Conservation (phyloP, 1,140 invertebrate species). For the Leguminivora glycinivorella region DNA sequence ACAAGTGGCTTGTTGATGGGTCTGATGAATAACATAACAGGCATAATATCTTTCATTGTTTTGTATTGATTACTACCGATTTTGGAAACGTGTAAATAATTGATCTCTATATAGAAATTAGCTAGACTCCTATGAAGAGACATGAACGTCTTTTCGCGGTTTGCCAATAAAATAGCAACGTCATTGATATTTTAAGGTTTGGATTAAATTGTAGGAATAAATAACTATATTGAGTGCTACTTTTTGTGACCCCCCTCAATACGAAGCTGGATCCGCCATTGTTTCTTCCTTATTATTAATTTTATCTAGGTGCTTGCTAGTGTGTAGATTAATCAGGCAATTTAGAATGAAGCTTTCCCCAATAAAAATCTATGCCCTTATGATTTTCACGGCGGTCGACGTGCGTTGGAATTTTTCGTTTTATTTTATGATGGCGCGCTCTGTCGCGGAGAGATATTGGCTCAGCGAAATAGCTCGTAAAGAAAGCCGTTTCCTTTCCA, state of each 20-base stretch:
- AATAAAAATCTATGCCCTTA: slow-evolving; percentile 75
- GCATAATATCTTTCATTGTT: neutral
- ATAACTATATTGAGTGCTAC: too few species aligned
- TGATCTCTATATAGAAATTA: too few species aligned
- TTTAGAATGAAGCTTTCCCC: slow-evolving; percentile 52
- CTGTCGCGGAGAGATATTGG: slow-evolving; percentile 78
- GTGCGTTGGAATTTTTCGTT: slow-evolving; percentile 77
- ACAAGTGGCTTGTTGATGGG: neutral
- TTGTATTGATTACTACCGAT: neutral
- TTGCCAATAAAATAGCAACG: too few species aligned
- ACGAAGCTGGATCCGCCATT: too few species aligned
- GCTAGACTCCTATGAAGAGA: too few species aligned
- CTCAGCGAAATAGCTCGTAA: slow-evolving; percentile 77
- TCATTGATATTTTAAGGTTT: too few species aligned
- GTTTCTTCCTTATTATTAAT: too few species aligned
- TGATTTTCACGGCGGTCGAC: slow-evolving; percentile 74
- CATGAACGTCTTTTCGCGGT: too few species aligned
- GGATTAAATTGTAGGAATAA: too few species aligned
- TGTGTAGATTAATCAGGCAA: slow-evolving; percentile 54
- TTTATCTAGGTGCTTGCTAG: neutral
- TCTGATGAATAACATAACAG: slow-evolving; percentile 10
- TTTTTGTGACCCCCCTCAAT: too few species aligned
- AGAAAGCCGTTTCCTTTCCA: slow-evolving; percentile 72
- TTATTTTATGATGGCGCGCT: slow-evolving; percentile 77
- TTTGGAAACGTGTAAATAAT: too few species aligned